Base-by-base conservation (phyloP, 2,888 invertebrate genomes). In the Epsilonema sp. region DNA sequence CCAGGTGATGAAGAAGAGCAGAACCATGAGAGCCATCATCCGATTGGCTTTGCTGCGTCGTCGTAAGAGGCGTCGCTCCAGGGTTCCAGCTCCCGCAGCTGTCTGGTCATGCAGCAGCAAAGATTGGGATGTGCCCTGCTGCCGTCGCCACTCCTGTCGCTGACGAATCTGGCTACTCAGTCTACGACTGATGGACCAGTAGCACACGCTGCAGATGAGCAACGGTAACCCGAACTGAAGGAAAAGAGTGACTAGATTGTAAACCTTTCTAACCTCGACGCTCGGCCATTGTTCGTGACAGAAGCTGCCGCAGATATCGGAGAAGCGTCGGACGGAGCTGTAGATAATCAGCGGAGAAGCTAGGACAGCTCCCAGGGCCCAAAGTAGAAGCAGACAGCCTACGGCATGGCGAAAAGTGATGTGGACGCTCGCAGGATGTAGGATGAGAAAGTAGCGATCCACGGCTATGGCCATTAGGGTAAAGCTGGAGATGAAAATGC, bases 211-310 rank as follows among this genome's bases (percentile, higher is more conserved):
- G n/a, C 56, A 58, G 26, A 62, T 59, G 16, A 60, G 23, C 13
- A 58, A 52, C 1, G 62, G 62, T 44, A 62, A 52, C 3, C 60
- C 62, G 46, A 62, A 62, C 47, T 62, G 62, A 3, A 62, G 49
- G 1, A 57, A 44, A 31, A 60, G 47, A 4, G 61, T 60, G 4
- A 53, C 45, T 2, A 57, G 44, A 2, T 58, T 58, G 51, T 56
- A 59, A 8, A 52, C 42, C 25, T 50, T 26, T 8, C 57, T 49
- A 22, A 54, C 55, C n/a, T 47, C 19, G 11, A 22, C 20, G n/a
- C 2, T 13, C 5, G 26, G 58, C 62, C 62, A 62, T 16, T 47
- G 46, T 47, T 62, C 62, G 37, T 61, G 61, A 45, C 62, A 62
- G 50, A 62, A 62, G 20, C 45, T 45, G 25, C 62, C 62, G 51